Percentiles rank a stretch among this genome's conserved stretches.
These are phyloP conservation scores for Frankliniella fusca DNA, from an alignment of 2,888 invertebrate species.

Conservation along the genomic window DNA sequence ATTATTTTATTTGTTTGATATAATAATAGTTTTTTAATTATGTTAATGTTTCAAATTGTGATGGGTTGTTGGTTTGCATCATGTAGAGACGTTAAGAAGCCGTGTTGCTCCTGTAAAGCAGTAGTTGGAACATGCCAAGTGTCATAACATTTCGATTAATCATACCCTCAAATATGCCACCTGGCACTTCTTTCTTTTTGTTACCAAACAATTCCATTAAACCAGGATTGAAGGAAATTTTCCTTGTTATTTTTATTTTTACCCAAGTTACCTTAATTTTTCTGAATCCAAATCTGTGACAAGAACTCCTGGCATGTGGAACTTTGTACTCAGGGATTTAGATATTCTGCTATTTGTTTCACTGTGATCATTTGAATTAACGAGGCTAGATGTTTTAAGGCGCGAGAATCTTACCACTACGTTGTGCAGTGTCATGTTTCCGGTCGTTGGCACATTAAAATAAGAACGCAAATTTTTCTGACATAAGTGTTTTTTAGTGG, in stretches of 20 bases:
- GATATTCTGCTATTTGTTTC: too few relatives aligned
- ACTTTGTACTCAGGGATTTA: too few relatives aligned
- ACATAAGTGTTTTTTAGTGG: too few relatives aligned
- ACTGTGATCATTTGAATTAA: too few relatives aligned
- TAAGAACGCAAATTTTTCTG: too few relatives aligned
- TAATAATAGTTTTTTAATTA: constrained; percentile 23
- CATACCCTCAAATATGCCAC: constrained; percentile 7
- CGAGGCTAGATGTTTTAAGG: too few relatives aligned
- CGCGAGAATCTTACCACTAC: too few relatives aligned
- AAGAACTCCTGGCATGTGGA: too few relatives aligned
- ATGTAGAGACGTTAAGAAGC: constrained; percentile 13
- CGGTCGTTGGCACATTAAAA: too few relatives aligned
- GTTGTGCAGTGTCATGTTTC: too few relatives aligned
- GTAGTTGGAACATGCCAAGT: constrained; percentile 22
- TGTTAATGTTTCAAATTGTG: constrained; percentile 19
- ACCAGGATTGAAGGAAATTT: constrained; percentile 28
- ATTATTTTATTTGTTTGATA: constrained; percentile 21
- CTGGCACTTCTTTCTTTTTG: constrained; percentile 24
- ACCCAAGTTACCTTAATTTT: background rate
- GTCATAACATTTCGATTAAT: background rate
- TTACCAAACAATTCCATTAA: constrained; percentile 28
- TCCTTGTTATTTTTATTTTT: background rate
- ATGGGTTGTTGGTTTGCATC: constrained; percentile 11
- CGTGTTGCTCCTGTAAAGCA: background rate
- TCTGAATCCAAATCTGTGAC: background rate